Base-by-base conservation (phyloP, 2,113 vertebrate species). In the Dasypus novemcinctus region DNA sequence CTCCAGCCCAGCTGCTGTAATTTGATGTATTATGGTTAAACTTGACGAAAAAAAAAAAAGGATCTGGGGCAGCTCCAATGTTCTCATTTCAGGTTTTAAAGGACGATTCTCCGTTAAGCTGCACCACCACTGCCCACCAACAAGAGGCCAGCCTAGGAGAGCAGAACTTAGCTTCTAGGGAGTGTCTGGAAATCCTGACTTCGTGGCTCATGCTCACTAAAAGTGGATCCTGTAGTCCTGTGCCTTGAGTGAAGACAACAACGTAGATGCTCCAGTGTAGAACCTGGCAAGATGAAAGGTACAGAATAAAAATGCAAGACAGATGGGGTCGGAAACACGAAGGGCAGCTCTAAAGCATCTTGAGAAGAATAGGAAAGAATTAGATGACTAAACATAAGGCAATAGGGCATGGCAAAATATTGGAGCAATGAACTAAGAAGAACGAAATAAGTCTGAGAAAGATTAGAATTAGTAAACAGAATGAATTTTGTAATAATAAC, bases 1-100 rank as follows among this genome's bases (percentile, higher is more conserved):
- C 93, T 38, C 93, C 76, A 69, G 87, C 66, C 33, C 61, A 85
- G 92, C 81, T 95, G 96, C 94, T 33, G 27, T 23, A 0, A 33
- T 23, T 74, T 31, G 57, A 25, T 59, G 21, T 74, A 25, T 31
- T 18, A 4, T 18, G 21, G 38, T 76, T 84, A 29, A 61, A 41
- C 43, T 84, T 66, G 1, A n/a, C 0, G 5, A 52, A 84, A 38
- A 52, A 52, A 84, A 38, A 52, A 72, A 29, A 33, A 0, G 46
- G 38, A 82, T 7, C 4, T 36, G 68, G 88, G 54, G 21, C 61
- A 8, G 23, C 59, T 43, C 87, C 43, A 66, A 0, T 8, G 36
- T 87, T 85, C 52, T 36, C 33, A 36, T 41, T 33, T 29, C 38
- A 6, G 54, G 15, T 63, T 94, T 87, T 15, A n/a, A 43, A 54